Evolutionary conservation across 35 echinoderm and acorn worm species (phyloP), one percentile per base, ranked within the genome.

Genomic region (Holothuria glaberrima): DNA sequence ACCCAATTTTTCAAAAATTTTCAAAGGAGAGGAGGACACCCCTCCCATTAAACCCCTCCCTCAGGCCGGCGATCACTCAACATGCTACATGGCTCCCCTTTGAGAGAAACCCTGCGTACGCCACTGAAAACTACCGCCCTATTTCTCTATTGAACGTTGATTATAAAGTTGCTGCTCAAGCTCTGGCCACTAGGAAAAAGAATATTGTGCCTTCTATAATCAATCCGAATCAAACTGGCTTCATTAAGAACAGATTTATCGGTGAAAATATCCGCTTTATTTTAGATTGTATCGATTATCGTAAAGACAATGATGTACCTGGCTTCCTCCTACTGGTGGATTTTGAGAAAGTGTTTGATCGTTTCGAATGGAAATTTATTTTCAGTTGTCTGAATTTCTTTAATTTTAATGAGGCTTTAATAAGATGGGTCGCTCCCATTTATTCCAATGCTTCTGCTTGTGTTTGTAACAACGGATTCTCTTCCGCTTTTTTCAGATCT

Each of bases 81-180:
- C n/a, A n/a, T n/a, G n/a, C n/a, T n/a, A n/a, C n/a, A 46, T 10
- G 44, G 10, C 10, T 46, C 44, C 10, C 4, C 4, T 46, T 46
- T 46, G 14, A 62, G 22, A 90, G 79, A 36, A 48, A 90, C 38
- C 74, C 12, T 0, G 16, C 50, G n/a, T n/a, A n/a, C 7, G 12
- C 3, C n/a, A 22, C 62, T 90, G 61, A 75, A 34, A 90, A 90
- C 56, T 89, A 61, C 54, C 48, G 87, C 20, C 88, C 73, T 6
- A 90, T 90, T 46, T 78, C 70, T 22, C 28, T 90, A 63, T 75
- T 89, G 28, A 90, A 88, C 56, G 50, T 80, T 31, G 76, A 80
- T 50, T 80, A 80, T 58, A 80, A 86, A 28, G 59, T 62, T 0
- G 59, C 29, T 65, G 54, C 82, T 41, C 61, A 86, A 28, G 82